Conservation (phyloP, 2,888 invertebrate species). For the Tetrapedia diversipes region DNA sequence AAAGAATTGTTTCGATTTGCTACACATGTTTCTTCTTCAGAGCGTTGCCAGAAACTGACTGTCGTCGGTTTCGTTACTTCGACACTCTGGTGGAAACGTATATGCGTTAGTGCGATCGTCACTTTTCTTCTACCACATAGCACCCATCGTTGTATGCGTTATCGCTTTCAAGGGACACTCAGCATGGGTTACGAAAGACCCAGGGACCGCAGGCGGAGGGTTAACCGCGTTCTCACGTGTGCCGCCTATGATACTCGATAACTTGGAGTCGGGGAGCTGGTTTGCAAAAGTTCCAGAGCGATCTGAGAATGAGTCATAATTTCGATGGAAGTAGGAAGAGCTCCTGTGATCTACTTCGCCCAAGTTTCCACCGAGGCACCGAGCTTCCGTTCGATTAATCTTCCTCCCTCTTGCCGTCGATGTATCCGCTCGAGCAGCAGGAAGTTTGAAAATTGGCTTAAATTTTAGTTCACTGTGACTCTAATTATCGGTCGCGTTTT, state of each 20-base stretch:
- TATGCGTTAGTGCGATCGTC: no score
- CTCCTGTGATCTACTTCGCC: slow-evolving; percentile 18
- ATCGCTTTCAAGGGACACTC: no score
- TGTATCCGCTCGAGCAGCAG: slow-evolving; percentile 3
- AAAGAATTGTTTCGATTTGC: no score
- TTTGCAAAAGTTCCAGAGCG: not conserved
- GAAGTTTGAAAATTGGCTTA: slow-evolving; percentile 7
- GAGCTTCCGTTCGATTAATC: slow-evolving; percentile 21
- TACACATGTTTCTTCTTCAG: no score
- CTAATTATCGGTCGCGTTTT: not conserved
- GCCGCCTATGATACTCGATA: not conserved
- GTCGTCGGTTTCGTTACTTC: no score
- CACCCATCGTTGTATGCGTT: no score
- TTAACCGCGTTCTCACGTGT: not conserved
- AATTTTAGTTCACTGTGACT: not conserved
- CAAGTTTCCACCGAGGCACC: slow-evolving; percentile 15
- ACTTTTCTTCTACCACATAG: no score
- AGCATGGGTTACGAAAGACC: no score
- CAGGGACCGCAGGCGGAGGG: no score
- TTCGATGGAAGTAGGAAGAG: slow-evolving; percentile 9
- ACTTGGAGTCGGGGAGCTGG: not conserved
- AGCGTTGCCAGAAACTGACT: no score
- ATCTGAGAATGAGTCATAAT: slow-evolving; percentile 10
- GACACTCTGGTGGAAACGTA: no score
- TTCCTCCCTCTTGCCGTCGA: slow-evolving; percentile 4